A percentile compares a stretch with the other conserved stretches of the same genome.
Conservation (phyloP, 2,113 vertebrate genomes). For the Pionites leucogaster region DNA sequence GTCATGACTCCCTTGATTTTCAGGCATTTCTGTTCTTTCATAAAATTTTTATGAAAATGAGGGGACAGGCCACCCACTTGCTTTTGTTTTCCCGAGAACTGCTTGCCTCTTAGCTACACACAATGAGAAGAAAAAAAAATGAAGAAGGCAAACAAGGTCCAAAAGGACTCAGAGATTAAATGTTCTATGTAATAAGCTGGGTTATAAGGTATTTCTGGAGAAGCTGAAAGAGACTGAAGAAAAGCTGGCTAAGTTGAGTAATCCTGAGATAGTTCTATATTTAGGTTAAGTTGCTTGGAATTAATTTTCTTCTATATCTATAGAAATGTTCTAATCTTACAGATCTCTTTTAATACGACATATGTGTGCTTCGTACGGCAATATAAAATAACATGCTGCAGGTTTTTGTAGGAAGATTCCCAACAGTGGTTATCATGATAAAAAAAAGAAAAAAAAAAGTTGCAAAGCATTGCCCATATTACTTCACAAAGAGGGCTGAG, state of each 20-base stretch:
- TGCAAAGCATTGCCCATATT: neutral
- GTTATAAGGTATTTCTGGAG: neutral
- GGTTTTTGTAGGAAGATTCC: neutral
- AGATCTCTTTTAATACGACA: neutral
- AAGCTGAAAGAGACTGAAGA: neutral
- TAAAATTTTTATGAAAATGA: neutral
- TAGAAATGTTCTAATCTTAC: neutral
- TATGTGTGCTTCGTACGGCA: neutral
- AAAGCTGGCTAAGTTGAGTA: neutral
- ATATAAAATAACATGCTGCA: neutral
- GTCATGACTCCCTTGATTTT: neutral
- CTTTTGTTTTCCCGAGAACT: neutral
- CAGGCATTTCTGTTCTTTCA: neutral
- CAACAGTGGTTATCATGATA: rapidly evolving
- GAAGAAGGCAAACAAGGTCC: neutral
- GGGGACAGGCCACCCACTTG: neutral
- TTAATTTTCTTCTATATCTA: neutral
- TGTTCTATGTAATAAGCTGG: neutral
- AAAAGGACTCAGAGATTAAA: neutral
- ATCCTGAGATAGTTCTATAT: neutral
- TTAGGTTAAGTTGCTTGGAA: neutral
- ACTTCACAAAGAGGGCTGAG: neutral
- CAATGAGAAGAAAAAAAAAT: neutral
- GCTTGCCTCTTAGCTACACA: neutral
- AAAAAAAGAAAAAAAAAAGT: neutral